Evolutionary conservation across 2,113 vertebrate genomes (phyloP), one percentile per base, ranked within the genome.

Genomic region (Pavo muticus): DNA sequence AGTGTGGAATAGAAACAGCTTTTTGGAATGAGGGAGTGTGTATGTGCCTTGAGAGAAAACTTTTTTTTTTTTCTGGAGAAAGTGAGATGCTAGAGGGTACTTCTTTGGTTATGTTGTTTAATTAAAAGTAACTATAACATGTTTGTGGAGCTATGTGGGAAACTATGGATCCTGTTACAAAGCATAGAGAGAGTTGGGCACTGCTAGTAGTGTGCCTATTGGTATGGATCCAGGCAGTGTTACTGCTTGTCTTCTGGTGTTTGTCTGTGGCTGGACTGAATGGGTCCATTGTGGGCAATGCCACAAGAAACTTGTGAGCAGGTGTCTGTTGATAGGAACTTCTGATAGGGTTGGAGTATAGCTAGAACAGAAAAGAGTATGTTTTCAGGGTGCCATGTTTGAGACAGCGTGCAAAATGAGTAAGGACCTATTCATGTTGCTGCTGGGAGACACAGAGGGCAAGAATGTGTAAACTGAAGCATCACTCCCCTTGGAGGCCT

Each of bases 141-240:
- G 15, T 29, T 72, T 85, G 29, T 6, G 2, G 21, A 63, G 25
- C 18, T 70, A 3, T 40, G 15, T 87, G 82, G 70, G 40, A 57
- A 75, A 1, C 47, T 65, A 3, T 18, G 21, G 39, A 29, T 85
- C 15, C 32, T 92, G 27, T 72, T 69, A 56, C 19, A 84, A 76
- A 59, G 50, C 50, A 42, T 3, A 35, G 20, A 25, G 39, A 9
- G 10, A 5, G 6, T 14, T 86, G 54, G 35, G 37, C 48, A 65
- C 52, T 68, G 10, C 29, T 60, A 54, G 6, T 72, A 32, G 2
- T 88, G 37, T 84, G 42, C 52, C 56, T 3, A 2, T 37, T 71
- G 52, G 8, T 68, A 11, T 0, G 1, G 9, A 37, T 35, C 14
- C 29, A 60, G 42, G 64, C 32, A 40, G 14, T 32, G 3, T 60